Base-by-base conservation (phyloP, 1,140 invertebrate genomes). In the Gerris buenoi region DNA sequence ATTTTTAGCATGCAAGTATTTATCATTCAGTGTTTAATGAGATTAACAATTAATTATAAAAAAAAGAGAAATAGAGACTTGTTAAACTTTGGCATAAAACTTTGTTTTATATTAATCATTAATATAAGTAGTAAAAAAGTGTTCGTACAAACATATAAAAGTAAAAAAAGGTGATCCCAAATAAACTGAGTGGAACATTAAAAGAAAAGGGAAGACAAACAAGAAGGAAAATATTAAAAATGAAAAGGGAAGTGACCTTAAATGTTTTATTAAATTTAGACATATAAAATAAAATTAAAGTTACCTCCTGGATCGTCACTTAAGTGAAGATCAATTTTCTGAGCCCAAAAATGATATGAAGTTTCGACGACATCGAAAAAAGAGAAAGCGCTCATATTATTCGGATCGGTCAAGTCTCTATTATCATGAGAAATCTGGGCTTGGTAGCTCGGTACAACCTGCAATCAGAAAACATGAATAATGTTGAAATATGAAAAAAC, bases 361-460 rank as follows among this genome's bases (percentile, higher is more conserved):
- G 97, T 98, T 81, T 98, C 95, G 3, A 90, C 80, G 27, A 99
- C 93, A 81, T 99, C 95, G 79, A 92, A 94, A 67, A 84, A 84
- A 23, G 85, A 83, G 79, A 98, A 98, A 74, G 92, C 82, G 73
- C 83, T 85, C 29, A 84, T 81, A 27, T 84, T 79, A 60, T 25
- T 25, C 10, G 58, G 10, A 60, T 60, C 58, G 23, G 10, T 60
- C 22, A 15, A 25, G 66, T 77, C 79, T 74, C 76, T 73, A 18
- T 79, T 80, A 77, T 86, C 81, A 70, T 88, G 88, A 22, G 85
- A 83, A 68, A 88, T 74, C 77, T 89, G 87, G 25, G 87, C 87
- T 76, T 86, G 85, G 78, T 89, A 89, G 77, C 89, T 88, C n/a
- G 88, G 88, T 66, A 89, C 77, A 72, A 86, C 84, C 86, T 89